phyloP scores from a whole-genome alignment of 2,888 invertebrate species.

The Liposcelis brunnea region DNA sequence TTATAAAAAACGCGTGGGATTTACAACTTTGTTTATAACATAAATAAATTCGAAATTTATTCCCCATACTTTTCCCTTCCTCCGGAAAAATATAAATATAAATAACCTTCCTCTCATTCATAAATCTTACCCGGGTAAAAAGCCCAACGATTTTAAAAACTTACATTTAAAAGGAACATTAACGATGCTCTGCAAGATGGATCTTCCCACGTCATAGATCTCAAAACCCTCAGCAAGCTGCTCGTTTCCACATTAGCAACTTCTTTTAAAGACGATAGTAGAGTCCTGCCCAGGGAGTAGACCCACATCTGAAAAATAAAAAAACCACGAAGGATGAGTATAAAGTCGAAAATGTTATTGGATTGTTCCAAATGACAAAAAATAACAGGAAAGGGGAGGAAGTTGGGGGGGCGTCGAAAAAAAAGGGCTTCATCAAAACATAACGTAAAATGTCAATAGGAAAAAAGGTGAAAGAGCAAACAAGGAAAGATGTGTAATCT shows the following conservation, averaged over 20 bases:
- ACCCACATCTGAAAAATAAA: conserved; percentile 39
- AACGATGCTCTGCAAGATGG: conserved; percentile 35
- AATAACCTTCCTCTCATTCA: too few species aligned
- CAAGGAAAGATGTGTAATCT: too few species aligned
- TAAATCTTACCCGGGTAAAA: neutral
- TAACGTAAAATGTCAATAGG: too few species aligned
- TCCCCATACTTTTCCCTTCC: too few species aligned
- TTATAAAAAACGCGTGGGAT: too few species aligned
- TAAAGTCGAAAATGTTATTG: too few species aligned
- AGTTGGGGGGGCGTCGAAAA: neutral
- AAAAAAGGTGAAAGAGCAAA: too few species aligned
- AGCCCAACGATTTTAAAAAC: too few species aligned
- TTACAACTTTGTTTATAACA: too few species aligned
- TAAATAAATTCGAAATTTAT: too few species aligned
- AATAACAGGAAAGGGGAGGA: neutral
- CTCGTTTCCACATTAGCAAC: conserved; percentile 31
- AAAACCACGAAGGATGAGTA: neutral
- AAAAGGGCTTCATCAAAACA: neutral
- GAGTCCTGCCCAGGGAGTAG: conserved; percentile 36
- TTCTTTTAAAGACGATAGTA: conserved; percentile 27
- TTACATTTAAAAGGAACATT: conserved; percentile 42
- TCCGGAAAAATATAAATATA: too few species aligned
- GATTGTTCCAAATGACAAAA: conserved; percentile 6
- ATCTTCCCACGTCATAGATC: conserved; percentile 37
- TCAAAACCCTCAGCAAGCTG: conserved; percentile 33